Evolutionary conservation across 2,888 invertebrate genomes (phyloP).

Genomic region (Pollenia labialis): DNA sequence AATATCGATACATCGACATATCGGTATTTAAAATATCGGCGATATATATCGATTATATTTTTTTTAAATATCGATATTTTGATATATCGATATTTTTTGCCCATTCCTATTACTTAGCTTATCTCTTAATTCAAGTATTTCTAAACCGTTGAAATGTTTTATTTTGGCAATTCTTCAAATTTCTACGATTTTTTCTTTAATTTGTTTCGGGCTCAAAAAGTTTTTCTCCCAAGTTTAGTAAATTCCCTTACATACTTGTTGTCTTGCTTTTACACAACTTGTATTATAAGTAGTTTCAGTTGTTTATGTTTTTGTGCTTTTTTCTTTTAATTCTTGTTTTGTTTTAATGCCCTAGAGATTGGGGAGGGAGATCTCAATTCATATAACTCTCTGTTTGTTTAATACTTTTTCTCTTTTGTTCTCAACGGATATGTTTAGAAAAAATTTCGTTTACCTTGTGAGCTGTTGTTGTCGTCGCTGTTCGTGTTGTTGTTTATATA

Average conservation of each 20-base stretch:
- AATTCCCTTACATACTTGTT: no score
- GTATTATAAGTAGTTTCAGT: no score
- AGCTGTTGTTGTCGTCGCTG: not conserved
- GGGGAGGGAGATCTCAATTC: not conserved
- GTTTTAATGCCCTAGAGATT: not conserved
- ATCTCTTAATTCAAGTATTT: not conserved
- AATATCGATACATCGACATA: no score
- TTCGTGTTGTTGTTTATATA: no score
- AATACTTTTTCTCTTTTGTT: slow-evolving; percentile 20
- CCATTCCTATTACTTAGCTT: not conserved
- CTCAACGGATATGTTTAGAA: slow-evolving; percentile 13
- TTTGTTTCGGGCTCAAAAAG: not conserved
- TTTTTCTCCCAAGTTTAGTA: no score
- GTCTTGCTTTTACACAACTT: no score
- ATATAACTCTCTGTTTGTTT: not conserved
- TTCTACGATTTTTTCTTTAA: not conserved
- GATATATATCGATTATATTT: no score
- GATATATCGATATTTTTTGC: no score
- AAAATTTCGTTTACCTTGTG: slow-evolving; percentile 1
- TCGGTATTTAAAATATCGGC: no score
- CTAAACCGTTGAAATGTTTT: not conserved
- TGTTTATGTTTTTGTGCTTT: no score
- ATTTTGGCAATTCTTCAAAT: not conserved
- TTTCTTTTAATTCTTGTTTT: not conserved
- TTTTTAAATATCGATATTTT: no score